A percentile compares a stretch with the other conserved stretches of the same genome.
Evolutionary conservation across 2,113 vertebrate genomes (phyloP).

Genomic region (Paedocypris sp.): DNA sequence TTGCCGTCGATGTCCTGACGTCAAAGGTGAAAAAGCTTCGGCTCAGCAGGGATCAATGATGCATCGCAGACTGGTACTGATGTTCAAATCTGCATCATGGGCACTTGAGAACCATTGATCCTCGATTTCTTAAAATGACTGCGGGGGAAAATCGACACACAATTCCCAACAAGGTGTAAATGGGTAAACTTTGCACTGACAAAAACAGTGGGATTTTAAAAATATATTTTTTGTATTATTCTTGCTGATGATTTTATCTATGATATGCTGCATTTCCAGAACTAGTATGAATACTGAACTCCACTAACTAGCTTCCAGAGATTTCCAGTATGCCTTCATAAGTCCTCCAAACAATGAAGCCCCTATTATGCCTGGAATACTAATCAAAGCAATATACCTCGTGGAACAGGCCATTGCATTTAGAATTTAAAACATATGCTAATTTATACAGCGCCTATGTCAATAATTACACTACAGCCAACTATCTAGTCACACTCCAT

Average conservation of each 20-base stretch:
- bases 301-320: too few species aligned
- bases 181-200: background rate
- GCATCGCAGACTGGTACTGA: background rate
- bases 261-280: too few species aligned
- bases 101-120: conserved; percentile 24
- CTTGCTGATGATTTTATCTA: too few species aligned
- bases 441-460: conserved; percentile 34
- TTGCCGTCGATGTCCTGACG: too few species aligned
- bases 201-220: background rate
- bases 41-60: too few species aligned
- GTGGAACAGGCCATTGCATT: conserved; percentile 24
- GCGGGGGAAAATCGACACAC: too few species aligned
- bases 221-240: too few species aligned
- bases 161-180: too few species aligned
- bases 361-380: conserved; percentile 35
- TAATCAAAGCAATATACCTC: conserved; percentile 30
- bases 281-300: conserved; percentile 6
- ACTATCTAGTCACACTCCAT: conserved; percentile 15
- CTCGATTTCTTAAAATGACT: conserved; percentile 10
- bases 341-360: conserved; percentile 14
- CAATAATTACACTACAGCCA: conserved; percentile 21
- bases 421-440: conserved; percentile 34
- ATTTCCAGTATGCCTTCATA: background rate
- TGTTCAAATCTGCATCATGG: conserved; percentile 21
- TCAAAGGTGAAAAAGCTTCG: too few species aligned